A percentile compares a stretch with the other conserved stretches of the same genome.
Evolutionary conservation across 2,888 invertebrate species (phyloP).

Genomic region (Atherix ibis): DNA sequence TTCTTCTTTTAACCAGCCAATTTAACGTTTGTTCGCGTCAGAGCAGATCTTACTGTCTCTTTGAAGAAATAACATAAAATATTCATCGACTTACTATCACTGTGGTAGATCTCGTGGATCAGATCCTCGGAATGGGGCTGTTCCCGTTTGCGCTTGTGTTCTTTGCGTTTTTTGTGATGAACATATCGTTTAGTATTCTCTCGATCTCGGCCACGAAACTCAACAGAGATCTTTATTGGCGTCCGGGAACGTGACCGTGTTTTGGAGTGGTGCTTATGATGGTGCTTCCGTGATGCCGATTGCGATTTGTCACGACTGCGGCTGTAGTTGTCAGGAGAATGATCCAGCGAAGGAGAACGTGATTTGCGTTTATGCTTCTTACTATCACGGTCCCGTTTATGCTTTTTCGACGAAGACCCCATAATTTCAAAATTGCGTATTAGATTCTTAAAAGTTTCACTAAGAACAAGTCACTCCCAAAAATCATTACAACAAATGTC

Average conservation of each 20-base stretch:
- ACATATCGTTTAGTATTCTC: too few relatives aligned
- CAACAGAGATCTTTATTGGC: neutral
- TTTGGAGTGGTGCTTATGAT: neutral
- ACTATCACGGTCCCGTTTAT: slow-evolving; percentile 24
- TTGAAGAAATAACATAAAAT: too few relatives aligned
- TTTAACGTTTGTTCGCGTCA: too few relatives aligned
- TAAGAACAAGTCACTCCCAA: too few relatives aligned
- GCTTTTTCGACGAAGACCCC: slow-evolving; percentile 31
- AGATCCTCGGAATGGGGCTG: slow-evolving; percentile 21
- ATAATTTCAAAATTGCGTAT: too few relatives aligned
- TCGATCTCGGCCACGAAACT: neutral
- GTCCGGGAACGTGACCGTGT: neutral
- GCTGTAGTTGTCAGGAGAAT: slow-evolving; percentile 10
- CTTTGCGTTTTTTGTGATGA: slow-evolving; percentile 25
- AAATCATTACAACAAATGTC: too few relatives aligned
- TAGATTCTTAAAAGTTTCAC: too few relatives aligned
- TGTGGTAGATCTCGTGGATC: slow-evolving; percentile 26
- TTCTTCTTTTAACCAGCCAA: too few relatives aligned
- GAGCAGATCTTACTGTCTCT: too few relatives aligned
- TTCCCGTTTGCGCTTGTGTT: slow-evolving; percentile 21
- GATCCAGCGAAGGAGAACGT: slow-evolving; percentile 15
- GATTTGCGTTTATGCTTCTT: slow-evolving; percentile 25
- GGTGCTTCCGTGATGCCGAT: neutral
- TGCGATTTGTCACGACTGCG: slow-evolving; percentile 3
- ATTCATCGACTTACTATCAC: slow-evolving; percentile 33